Conservation (phyloP, 2,797 vertebrate species). For the Mormyrops attenuatus region DNA sequence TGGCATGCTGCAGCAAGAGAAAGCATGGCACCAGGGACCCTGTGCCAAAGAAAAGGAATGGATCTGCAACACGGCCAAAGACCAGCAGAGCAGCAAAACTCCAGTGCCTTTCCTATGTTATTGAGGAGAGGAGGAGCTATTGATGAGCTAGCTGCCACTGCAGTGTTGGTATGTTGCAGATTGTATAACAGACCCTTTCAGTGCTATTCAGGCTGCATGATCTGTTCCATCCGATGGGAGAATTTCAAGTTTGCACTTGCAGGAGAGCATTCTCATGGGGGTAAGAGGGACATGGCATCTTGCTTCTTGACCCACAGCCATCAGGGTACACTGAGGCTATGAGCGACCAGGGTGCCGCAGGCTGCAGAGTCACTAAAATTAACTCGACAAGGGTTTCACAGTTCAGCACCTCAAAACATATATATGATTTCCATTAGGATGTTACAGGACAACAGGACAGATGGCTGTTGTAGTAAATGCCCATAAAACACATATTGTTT, state of each 20-base stretch:
- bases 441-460: constrained; percentile 26
- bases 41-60: constrained; percentile 56
- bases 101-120: constrained; percentile 67
- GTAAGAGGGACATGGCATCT: background rate
- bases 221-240: background rate
- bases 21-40: constrained; percentile 54
- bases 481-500: background rate
- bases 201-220: constrained; percentile 5
- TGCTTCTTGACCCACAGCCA: background rate
- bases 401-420: background rate
- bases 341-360: background rate
- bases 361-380: background rate
- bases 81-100: constrained; percentile 42
- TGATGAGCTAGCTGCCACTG: constrained; percentile 31
- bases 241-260: background rate
- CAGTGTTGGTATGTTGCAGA: constrained; percentile 48
- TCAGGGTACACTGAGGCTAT: background rate
- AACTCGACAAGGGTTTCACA: background rate
- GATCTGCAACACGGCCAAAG: constrained; percentile 55
- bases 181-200: constrained; percentile 52
- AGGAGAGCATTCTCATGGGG: background rate
- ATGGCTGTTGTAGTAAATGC: constrained; percentile 28
- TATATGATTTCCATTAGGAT: background rate
- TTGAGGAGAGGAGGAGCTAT: constrained; percentile 44
- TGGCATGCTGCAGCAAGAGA: constrained; percentile 49